Base-by-base conservation (phyloP, 1,140 invertebrate genomes). In the Drosophila biarmipes region DNA sequence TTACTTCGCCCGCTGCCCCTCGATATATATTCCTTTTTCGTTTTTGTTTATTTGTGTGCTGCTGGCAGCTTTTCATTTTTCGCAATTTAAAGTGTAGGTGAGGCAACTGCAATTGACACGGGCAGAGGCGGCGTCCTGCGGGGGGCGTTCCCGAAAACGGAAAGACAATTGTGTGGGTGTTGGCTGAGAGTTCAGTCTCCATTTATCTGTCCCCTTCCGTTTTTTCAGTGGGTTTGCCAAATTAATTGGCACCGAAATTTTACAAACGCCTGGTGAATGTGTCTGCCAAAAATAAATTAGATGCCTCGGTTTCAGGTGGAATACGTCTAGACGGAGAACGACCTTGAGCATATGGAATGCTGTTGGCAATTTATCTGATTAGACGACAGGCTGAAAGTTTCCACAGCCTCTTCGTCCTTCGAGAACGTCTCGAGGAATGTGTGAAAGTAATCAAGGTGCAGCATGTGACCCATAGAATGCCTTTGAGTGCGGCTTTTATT, bases 41-140 rank as follows among this genome's bases (percentile, higher is more conserved):
- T 6, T 52, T 38, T 72, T 31, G 52, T 74, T 74, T 86, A 56
- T 73, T 77, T 75, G 52, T 67, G 43, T 55, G 59, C 72, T 80
- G 43, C 76, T 77, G 80, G 80, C 77, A 80, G 77, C 81, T 80
- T 84, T 84, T 86, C 73, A 85, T 84, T 86, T 84, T 84, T 85
- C 64, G 66, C 73, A 85, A 80, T 85, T 85, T 80, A 85, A 85
- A 86, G 73, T 85, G 80, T 73, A 86, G 81, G 81, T 80, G 80
- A 86, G 80, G 62, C 77, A 73, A 86, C 77, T 85, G 80, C 80
- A 85, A 85, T 85, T 85, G 80, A 85, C 80, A 85, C 80, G 81
- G 67, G 80, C 77, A 77, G 77, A 80, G 73, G 79, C 66, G 77
- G 58, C 78, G 77, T 73, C 57, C 62, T 61, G 80, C n/a, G 54